Percentiles rank a stretch among this genome's conserved stretches.
Conservation (phyloP, 2,113 vertebrate genomes). For the Fulmarus glacialis region DNA sequence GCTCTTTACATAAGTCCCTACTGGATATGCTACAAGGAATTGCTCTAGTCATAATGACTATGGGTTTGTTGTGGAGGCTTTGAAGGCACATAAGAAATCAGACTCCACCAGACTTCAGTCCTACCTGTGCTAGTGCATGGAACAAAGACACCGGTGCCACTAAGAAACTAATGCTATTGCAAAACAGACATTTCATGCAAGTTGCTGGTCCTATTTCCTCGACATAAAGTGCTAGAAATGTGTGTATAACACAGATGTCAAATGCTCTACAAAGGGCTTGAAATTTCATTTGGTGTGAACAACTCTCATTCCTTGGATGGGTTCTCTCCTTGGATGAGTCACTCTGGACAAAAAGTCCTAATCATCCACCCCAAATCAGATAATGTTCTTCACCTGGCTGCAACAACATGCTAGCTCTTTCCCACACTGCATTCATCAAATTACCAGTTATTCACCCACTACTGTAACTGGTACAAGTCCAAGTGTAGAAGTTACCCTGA, state of each 20-base stretch:
- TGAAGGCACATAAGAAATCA: neutral
- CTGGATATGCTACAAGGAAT: neutral
- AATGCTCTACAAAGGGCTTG: neutral
- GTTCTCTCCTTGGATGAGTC: neutral
- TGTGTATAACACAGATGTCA: neutral
- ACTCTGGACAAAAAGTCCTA: neutral
- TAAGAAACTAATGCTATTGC: neutral
- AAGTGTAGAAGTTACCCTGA: neutral
- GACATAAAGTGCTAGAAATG: neutral
- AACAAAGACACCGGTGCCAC: neutral
- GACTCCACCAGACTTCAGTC: neutral
- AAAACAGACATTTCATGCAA: neutral
- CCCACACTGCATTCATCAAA: neutral
- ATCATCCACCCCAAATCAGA: neutral
- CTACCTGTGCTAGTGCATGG: neutral
- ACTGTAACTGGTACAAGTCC: neutral
- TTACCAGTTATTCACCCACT: neutral
- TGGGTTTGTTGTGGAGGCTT: neutral
- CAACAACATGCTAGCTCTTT: neutral
- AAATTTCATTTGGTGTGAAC: conserved; percentile 9
- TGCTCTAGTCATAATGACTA: neutral
- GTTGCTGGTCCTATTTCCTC: neutral
- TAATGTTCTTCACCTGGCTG: conserved; percentile 9
- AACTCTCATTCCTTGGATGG: neutral
- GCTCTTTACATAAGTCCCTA: neutral